These are phyloP conservation scores for Zonitis immaculata DNA, from an alignment of 2,888 invertebrate species.

Conservation along the genomic window DNA sequence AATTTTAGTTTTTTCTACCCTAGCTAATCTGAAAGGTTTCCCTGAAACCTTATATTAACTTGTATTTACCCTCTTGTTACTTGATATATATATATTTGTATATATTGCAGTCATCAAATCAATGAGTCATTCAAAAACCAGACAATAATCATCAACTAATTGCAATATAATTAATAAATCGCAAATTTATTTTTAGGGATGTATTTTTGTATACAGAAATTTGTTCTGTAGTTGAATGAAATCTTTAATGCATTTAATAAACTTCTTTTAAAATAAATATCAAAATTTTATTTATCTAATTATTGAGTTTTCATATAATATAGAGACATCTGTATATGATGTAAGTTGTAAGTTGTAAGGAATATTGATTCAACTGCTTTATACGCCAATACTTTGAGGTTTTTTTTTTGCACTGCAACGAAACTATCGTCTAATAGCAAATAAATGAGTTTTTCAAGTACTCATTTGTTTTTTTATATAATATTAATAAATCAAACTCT, in stretches of 20 bases:
- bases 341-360: background rate
- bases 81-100: background rate
- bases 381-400: background rate
- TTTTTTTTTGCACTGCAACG: background rate
- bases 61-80: background rate
- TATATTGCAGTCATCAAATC: background rate
- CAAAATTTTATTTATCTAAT: no score
- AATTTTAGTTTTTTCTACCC: background rate
- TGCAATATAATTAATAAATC: background rate
- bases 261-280: no score
- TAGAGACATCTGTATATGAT: background rate
- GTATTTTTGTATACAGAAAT: background rate
- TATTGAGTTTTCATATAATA: background rate
- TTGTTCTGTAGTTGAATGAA: background rate
- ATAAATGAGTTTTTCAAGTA: no score
- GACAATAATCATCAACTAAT: background rate
- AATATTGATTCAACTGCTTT: background rate
- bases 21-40: background rate
- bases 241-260: background rate
- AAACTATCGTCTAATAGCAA: background rate
- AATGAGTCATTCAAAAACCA: background rate
- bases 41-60: background rate
- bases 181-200: background rate
- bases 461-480: no score
- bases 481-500: background rate